Evolutionary conservation across 2,888 invertebrate genomes (phyloP).

Genomic region (Mimas tiliae): DNA sequence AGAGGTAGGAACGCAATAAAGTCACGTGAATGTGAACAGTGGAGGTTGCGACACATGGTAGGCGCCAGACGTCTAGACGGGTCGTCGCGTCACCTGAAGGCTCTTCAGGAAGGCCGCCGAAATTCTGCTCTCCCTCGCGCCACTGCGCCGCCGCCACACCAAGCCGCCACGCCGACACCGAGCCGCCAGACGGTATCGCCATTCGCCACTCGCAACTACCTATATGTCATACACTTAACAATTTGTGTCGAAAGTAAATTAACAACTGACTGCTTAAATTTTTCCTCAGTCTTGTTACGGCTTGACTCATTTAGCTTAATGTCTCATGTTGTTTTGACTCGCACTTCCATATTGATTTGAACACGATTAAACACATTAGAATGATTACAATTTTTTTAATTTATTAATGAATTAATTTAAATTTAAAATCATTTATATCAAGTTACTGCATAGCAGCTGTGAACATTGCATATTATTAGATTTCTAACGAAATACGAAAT

Average conservation of each 20-base stretch:
- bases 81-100: slow-evolving; percentile 71
- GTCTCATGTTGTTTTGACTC: slow-evolving; percentile 1
- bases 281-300: background rate
- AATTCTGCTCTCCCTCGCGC: slow-evolving; percentile 50
- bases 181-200: slow-evolving; percentile 8
- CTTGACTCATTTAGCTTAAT: slow-evolving; percentile 9
- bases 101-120: slow-evolving; percentile 67
- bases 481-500: too few species aligned
- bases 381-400: background rate
- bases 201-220: slow-evolving; percentile 18
- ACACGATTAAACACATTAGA: background rate
- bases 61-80: slow-evolving; percentile 74
- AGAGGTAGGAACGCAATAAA: slow-evolving; percentile 39
- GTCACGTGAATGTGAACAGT: slow-evolving; percentile 42
- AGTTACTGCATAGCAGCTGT: background rate
- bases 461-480: too few species aligned
- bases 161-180: slow-evolving; percentile 7
- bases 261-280: slow-evolving; percentile 6
- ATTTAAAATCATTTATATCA: too few species aligned
- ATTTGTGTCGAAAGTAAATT: slow-evolving; percentile 6
- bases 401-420: too few species aligned
- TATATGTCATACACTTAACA: background rate
- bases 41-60: slow-evolving; percentile 56
- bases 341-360: background rate
- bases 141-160: slow-evolving; percentile 25